Conservation (phyloP, 1,140 invertebrate species). For the Dinothrombium tinctorium region DNA sequence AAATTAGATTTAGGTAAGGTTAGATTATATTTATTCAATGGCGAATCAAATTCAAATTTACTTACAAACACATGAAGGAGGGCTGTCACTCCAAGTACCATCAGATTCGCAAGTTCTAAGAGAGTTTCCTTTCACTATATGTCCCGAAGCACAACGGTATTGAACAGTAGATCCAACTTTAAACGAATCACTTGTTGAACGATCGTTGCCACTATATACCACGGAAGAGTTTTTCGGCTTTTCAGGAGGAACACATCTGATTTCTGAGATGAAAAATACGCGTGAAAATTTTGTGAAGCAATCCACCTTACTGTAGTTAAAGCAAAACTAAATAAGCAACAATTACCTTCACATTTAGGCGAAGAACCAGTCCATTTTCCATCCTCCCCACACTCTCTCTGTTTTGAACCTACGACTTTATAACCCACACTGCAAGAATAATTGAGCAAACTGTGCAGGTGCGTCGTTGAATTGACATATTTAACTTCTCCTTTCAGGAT, state of each 20-base stretch:
- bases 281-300: too few relatives aligned
- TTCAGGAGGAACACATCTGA: constrained; percentile 53
- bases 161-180: constrained; percentile 64
- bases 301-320: too few relatives aligned
- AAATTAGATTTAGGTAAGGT: too few relatives aligned
- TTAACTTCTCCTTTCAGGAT: constrained; percentile 49
- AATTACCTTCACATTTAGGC: constrained; percentile 73
- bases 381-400: constrained; percentile 41
- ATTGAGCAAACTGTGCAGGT: constrained; percentile 45
- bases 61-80: constrained; percentile 32
- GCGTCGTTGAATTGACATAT: constrained; percentile 49
- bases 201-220: constrained; percentile 62
- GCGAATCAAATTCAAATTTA: too few relatives aligned
- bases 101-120: constrained; percentile 16
- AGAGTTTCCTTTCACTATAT: constrained; percentile 36
- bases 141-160: constrained; percentile 66
- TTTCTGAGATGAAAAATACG: too few relatives aligned
- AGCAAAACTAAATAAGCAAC: too few relatives aligned
- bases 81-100: constrained; percentile 31
- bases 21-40: too few relatives aligned
- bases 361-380: constrained; percentile 54
- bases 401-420: constrained; percentile 38
- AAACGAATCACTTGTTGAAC: constrained; percentile 34
- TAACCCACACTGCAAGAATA: constrained; percentile 59
- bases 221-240: constrained; percentile 55